Percentiles rank a stretch among this genome's conserved stretches.
phyloP scores from a whole-genome alignment of 1,140 invertebrate species.

The Drosophila ficusphila region DNA sequence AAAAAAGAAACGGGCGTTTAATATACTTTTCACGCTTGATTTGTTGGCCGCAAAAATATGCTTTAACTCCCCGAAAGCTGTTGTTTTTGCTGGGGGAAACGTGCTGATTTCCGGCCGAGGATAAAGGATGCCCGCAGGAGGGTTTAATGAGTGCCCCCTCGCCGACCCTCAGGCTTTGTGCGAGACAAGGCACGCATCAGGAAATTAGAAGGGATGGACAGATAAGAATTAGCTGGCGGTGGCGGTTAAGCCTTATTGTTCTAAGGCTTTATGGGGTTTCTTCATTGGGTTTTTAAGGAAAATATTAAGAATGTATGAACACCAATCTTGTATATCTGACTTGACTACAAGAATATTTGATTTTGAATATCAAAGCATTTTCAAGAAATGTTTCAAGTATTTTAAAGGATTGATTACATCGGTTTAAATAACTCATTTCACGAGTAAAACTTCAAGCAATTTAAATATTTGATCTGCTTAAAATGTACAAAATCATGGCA shows the following conservation, averaged over 20 bases:
- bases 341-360: too few relatives aligned
- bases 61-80: slow-evolving; percentile 27
- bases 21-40: slow-evolving; percentile 47
- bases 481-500: too few relatives aligned
- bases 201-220: slow-evolving; percentile 12
- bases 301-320: neutral
- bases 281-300: neutral
- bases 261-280: neutral
- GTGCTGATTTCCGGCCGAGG: slow-evolving; percentile 39
- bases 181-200: slow-evolving; percentile 26
- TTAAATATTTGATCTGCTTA: too few relatives aligned
- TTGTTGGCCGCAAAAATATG: slow-evolving; percentile 45
- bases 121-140: slow-evolving; percentile 39
- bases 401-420: too few relatives aligned
- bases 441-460: too few relatives aligned
- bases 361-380: too few relatives aligned
- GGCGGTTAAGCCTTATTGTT: slow-evolving; percentile 12
- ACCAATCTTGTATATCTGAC: too few relatives aligned
- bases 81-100: slow-evolving; percentile 21
- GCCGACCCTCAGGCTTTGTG: slow-evolving; percentile 8
- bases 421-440: too few relatives aligned
- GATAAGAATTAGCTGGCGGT: slow-evolving; percentile 25
- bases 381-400: too few relatives aligned
- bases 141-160: slow-evolving; percentile 34
- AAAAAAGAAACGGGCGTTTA: slow-evolving; percentile 1